phyloP scores from a whole-genome alignment of 2,113 vertebrate species.

The Pipa parva region DNA sequence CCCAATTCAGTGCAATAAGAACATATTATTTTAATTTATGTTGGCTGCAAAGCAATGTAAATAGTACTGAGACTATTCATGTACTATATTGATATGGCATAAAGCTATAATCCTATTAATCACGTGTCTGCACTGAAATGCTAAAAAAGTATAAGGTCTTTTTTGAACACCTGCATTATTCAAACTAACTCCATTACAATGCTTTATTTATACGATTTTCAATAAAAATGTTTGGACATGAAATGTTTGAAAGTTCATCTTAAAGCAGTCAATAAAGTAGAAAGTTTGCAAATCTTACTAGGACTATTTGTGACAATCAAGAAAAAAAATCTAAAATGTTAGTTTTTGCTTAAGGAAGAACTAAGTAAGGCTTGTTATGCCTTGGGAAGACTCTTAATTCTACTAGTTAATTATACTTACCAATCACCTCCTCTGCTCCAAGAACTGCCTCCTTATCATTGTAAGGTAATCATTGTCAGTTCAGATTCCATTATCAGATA shows the following conservation, averaged over 20 bases:
- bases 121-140: background rate
- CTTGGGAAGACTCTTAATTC: no score
- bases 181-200: background rate
- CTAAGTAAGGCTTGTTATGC: no score
- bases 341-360: background rate
- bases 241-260: background rate
- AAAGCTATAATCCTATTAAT: background rate
- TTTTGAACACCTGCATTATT: background rate
- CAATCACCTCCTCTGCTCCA: no score
- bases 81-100: background rate
- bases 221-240: background rate
- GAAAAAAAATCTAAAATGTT: background rate
- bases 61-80: background rate
- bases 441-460: no score
- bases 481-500: no score
- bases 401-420: no score
- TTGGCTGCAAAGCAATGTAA: conserved; percentile 14
- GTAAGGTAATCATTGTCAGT: no score
- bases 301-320: background rate
- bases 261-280: background rate
- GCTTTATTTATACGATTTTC: background rate
- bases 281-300: no score
- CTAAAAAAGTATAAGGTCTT: background rate
- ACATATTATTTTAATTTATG: conserved; percentile 34
- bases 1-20: conserved; percentile 26